Percentiles rank a stretch among this genome's conserved stretches.
Conservation (phyloP, 2,113 vertebrate species). For the Caranx melampygus region DNA sequence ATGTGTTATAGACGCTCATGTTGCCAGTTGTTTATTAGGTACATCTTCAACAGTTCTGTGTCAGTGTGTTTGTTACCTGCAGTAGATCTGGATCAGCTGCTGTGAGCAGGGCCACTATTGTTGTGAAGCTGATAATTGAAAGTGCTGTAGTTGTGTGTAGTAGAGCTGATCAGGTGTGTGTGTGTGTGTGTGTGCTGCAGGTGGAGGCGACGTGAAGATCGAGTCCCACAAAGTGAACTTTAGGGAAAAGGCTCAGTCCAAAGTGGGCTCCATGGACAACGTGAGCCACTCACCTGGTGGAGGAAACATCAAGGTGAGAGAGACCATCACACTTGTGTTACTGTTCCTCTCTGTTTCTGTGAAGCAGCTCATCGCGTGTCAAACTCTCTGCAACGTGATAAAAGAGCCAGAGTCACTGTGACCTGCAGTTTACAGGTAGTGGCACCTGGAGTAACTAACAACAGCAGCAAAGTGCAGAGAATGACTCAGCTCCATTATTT, state of each 20-base stretch:
- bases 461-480: not conserved
- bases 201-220: constrained; percentile 91
- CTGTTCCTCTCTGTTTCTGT: not conserved
- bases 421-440: not conserved
- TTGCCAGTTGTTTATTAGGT: not conserved
- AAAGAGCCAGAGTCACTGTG: not conserved
- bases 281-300: constrained; percentile 87
- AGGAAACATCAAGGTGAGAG: constrained; percentile 87
- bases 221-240: constrained; percentile 92
- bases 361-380: not conserved
- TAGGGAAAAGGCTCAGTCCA: constrained; percentile 93
- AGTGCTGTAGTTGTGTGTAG: too few relatives aligned
- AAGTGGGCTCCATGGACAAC: constrained; percentile 91
- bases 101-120: too few relatives aligned
- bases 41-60: not conserved
- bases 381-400: not conserved
- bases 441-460: not conserved
- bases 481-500: not conserved
- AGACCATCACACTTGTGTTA: too few relatives aligned
- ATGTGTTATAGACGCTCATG: not conserved
- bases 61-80: too few relatives aligned
- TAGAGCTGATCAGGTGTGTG: too few relatives aligned
- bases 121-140: too few relatives aligned
- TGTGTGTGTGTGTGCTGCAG: constrained; percentile 73
- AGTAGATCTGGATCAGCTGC: too few relatives aligned